Evolutionary conservation across 1,140 invertebrate genomes (phyloP).

Genomic region (Mycetomoellerius zeteki): DNA sequence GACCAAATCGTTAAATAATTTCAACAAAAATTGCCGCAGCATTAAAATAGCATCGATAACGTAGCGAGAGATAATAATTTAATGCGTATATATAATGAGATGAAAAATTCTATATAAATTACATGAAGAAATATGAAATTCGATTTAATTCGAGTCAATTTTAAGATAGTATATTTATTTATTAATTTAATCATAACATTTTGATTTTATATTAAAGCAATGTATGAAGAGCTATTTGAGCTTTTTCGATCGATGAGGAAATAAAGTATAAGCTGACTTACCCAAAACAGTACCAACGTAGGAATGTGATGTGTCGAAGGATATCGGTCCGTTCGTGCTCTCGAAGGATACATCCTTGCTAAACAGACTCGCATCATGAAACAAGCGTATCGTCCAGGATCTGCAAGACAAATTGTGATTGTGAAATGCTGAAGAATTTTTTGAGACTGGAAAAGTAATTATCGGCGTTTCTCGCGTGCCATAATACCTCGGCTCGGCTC

Average conservation of each 20-base stretch:
- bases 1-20: conserved; percentile 16
- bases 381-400: conserved; percentile 92
- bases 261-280: conserved; percentile 80
- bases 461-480: conserved; percentile 12
- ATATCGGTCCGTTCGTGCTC: conserved; percentile 90
- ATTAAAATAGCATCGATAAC: conserved; percentile 4
- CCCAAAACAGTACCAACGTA: conserved; percentile 94
- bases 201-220: background rate
- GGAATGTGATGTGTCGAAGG: conserved; percentile 92
- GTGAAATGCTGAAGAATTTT: background rate
- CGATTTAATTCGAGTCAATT: background rate
- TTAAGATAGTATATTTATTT: background rate
- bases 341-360: conserved; percentile 93
- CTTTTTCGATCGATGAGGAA: background rate
- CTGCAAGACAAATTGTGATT: conserved; percentile 87
- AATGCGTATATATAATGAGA: background rate
- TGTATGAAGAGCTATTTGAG: background rate
- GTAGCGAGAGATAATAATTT: background rate
- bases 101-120: background rate
- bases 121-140: background rate
- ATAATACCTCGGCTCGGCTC: background rate
- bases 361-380: conserved; percentile 92
- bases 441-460: conserved; percentile 24
- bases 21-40: conserved; percentile 5
- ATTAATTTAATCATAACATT: background rate